Conservation (phyloP, 2,797 vertebrate genomes). For the Halcyon leucocephala region DNA sequence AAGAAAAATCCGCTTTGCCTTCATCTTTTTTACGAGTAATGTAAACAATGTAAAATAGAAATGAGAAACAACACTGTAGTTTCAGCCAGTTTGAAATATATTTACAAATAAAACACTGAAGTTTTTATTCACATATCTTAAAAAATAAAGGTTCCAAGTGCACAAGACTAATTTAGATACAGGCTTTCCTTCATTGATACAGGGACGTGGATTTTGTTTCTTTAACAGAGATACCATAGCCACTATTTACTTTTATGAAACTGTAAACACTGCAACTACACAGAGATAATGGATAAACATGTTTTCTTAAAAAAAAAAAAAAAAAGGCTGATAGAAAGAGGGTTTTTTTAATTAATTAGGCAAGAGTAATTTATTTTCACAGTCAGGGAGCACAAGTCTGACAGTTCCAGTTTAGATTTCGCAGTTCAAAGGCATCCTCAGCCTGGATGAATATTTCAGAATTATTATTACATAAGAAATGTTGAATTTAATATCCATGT, state of each 20-base stretch:
- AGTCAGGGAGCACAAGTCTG: not conserved
- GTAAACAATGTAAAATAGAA: not conserved
- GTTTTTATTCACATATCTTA: not conserved
- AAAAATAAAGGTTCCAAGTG: not conserved
- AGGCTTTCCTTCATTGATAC: not conserved
- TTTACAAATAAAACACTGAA: not conserved
- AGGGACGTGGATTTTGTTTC: not conserved
- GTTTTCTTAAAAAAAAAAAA: not conserved
- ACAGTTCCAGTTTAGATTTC: not conserved
- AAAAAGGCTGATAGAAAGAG: not conserved
- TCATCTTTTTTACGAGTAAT: not conserved
- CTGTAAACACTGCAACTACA: not conserved
- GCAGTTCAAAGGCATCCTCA: conserved; percentile 1
- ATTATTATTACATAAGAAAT: not conserved
- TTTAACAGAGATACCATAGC: not conserved
- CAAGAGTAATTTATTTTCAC: not conserved
- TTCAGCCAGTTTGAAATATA: not conserved
- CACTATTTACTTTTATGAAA: not conserved
- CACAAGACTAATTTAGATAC: not conserved
- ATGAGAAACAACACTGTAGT: not conserved
- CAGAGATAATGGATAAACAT: not conserved
- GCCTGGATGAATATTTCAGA: not conserved
- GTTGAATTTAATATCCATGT: not conserved
- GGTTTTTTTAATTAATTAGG: not conserved
- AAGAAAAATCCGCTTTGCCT: not conserved